Evolutionary conservation across 2,113 vertebrate species (phyloP), one percentile per base, ranked within the genome.

Genomic region (Equus przewalskii): DNA sequence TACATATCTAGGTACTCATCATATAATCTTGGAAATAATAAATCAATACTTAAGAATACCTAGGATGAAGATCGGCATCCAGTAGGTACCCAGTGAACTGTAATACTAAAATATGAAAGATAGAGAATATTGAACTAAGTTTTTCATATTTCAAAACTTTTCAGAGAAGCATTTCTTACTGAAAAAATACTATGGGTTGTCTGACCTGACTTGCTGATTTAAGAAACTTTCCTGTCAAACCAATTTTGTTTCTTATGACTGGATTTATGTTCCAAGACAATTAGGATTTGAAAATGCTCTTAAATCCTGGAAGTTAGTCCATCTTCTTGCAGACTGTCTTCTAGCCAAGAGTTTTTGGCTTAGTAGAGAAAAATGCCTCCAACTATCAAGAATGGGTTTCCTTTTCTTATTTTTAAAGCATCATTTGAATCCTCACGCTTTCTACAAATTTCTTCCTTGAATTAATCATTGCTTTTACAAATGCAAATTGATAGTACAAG

Each of bases 271-370:
- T 96, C 87, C 95, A 97, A 97, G 94, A 96, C 56, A 97, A 93
- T 97, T 95, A 94, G 69, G 51, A 91, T 62, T 94, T 95, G 46
- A 96, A 98, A 98, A 97, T 89, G 69, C 64, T 92, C 97, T 96
- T 94, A 97, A 96, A 95, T 83, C 21, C 22, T 93, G 76, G 78
- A 95, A 69, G 33, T 96, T 58, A 89, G 69, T 94, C 67, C 54
- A 72, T 90, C 69, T 85, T 81, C 26, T 85, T 86, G 90, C 21
- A 95, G 72, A 87, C 26, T 89, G 33, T 89, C n/a, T 80, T 96
- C 46, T 65, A 70, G 94, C 96, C 96, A 96, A 96, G 28, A 69
- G 9, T 73, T 72, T 3, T 82, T 97, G 95, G 95, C 87, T 91
- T 94, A 79, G 41, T 85, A 89, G 10, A 24, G 6, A 60, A 64